Percentiles rank a stretch among this genome's conserved stretches.
Evolutionary conservation across 2,888 invertebrate species (phyloP).

Genomic region (Cataglyphis cursor): DNA sequence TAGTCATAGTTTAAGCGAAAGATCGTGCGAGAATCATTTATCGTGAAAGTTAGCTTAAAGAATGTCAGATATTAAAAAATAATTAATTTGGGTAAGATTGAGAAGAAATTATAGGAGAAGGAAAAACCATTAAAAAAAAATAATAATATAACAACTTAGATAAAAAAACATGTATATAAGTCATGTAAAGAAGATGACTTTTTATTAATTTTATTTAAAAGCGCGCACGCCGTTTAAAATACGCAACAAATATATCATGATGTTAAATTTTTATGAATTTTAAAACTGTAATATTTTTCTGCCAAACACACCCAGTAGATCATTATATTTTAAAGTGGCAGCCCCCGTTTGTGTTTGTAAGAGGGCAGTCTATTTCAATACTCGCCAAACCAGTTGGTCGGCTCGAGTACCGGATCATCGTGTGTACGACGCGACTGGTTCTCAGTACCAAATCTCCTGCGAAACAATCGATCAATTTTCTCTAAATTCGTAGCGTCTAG

Average conservation of each 20-base stretch:
- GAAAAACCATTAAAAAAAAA: too few species aligned
- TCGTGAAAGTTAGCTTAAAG: neutral
- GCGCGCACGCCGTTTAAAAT: neutral
- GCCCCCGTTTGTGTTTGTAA: conserved; percentile 69
- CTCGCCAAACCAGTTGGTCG: conserved; percentile 79
- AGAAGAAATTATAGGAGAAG: neutral
- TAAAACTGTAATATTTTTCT: conserved; percentile 49
- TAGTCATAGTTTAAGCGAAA: neutral
- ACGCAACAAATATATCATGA: neutral
- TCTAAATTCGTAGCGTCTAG: neutral
- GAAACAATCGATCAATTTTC: conserved; percentile 69
- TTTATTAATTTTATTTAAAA: neutral
- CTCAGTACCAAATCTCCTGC: conserved; percentile 62
- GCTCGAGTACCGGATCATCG: conserved; percentile 67
- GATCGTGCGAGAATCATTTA: neutral
- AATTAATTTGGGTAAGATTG: neutral
- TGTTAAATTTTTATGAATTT: neutral
- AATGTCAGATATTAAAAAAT: neutral
- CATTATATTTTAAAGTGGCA: conserved; percentile 75
- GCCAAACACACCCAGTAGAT: conserved; percentile 75
- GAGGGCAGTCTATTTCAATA: conserved; percentile 83
- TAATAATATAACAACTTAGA: neutral
- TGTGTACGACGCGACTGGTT: conserved; percentile 68
- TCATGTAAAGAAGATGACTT: neutral
- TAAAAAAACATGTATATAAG: neutral